phyloP scores from a whole-genome alignment of 2,797 vertebrate species.

The Crenichthys baileyi region DNA sequence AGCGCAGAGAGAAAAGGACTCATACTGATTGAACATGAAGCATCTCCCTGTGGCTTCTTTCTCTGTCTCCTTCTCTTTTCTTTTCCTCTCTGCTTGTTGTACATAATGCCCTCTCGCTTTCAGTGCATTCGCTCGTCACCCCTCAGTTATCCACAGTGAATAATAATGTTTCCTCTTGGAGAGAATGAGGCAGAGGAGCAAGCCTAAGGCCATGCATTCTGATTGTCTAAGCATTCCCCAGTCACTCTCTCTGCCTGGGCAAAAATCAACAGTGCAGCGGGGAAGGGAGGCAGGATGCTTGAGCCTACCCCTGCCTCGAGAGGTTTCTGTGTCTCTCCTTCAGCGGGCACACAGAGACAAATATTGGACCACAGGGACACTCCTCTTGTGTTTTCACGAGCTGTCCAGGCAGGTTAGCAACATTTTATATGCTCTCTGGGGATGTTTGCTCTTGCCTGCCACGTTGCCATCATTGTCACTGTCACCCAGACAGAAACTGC shows the following conservation, averaged over 20 bases:
- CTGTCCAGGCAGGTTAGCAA: conserved; percentile 44
- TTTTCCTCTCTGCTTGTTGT: conserved; percentile 48
- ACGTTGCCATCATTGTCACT: conserved; percentile 58
- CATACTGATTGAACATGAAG: conserved; percentile 60
- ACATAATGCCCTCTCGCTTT: conserved; percentile 53
- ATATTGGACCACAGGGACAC: not conserved
- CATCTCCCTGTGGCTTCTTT: conserved; percentile 53
- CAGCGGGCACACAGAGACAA: not conserved
- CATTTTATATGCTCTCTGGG: conserved; percentile 56
- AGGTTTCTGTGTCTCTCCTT: conserved; percentile 13
- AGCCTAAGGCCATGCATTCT: conserved; percentile 64
- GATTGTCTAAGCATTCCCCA: conserved; percentile 66
- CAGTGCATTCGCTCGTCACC: conserved; percentile 60
- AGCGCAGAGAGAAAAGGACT: conserved; percentile 15
- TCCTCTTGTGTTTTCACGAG: conserved; percentile 18
- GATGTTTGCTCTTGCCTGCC: conserved; percentile 40
- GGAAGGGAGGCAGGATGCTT: conserved; percentile 3
- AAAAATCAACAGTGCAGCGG: conserved; percentile 50
- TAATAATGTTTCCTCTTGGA: conserved; percentile 66
- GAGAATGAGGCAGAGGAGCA: conserved; percentile 47
- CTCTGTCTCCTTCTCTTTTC: conserved; percentile 35
- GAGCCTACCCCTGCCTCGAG: conserved; percentile 18
- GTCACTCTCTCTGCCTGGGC: conserved; percentile 27
- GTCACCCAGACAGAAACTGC: conserved; percentile 44
- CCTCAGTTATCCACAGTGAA: conserved; percentile 66